Evolutionary conservation across 2,113 vertebrate species (phyloP).

Genomic region (Suricata suricatta): DNA sequence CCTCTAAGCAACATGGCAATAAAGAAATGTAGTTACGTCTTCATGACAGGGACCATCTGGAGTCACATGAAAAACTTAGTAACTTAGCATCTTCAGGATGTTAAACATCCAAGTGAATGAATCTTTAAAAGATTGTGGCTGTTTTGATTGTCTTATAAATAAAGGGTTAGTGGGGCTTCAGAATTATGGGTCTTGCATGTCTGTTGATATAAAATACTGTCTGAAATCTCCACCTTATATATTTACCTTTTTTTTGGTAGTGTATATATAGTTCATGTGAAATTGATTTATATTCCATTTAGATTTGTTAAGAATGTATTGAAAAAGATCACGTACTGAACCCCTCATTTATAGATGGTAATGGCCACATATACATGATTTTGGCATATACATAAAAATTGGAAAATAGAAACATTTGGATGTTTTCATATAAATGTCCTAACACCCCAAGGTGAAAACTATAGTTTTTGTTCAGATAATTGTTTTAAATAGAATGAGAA

Average conservation of each 20-base stretch:
- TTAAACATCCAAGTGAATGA: constrained; percentile 35
- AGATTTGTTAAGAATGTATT: constrained; percentile 25
- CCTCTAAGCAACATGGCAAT: constrained; percentile 44
- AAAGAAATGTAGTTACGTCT: constrained; percentile 52
- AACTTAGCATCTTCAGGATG: constrained; percentile 44
- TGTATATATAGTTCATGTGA: neutral
- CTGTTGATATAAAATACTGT: constrained; percentile 47
- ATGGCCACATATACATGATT: neutral
- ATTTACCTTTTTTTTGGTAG: neutral
- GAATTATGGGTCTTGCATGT: neutral
- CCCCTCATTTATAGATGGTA: neutral
- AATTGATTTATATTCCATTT: constrained; percentile 24
- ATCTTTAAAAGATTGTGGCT: constrained; percentile 50
- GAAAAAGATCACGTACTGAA: neutral
- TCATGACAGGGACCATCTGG: constrained; percentile 59
- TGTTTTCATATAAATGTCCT: constrained; percentile 13
- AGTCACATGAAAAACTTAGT: constrained; percentile 48
- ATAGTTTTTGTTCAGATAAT: neutral
- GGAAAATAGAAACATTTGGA: neutral
- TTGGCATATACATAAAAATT: constrained; percentile 14
- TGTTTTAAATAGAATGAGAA: constrained; percentile 27
- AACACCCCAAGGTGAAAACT: neutral
- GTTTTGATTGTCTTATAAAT: constrained; percentile 54
- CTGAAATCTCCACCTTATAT: neutral
- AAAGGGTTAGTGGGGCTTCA: constrained; percentile 32